Evolutionary conservation across 2,888 invertebrate species (phyloP), one percentile per base, ranked within the genome.

Genomic region (Catonia carolina): DNA sequence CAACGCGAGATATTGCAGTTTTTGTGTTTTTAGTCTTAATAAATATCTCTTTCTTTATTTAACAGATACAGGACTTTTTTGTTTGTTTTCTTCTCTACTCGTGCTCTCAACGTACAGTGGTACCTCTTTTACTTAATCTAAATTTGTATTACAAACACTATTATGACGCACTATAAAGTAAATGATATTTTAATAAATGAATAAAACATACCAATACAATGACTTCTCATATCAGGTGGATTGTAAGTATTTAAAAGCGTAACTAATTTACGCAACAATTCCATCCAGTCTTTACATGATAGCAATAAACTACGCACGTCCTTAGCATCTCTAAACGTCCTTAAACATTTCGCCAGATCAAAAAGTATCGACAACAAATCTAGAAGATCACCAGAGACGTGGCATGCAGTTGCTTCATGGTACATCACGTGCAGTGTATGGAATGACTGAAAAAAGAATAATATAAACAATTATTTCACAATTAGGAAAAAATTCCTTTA

Each of bases 401-500:
- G 89, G 68, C 89, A 90, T 0, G 90, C 90, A 7, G 93, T 91
- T 12, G 93, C 93, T 73, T 95, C 94, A 67, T 93, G 91, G 71
- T 93, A 88, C 84, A 95, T 93, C 64, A 90, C 86, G 77, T 94
- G 93, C 60, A 95, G 77, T 62, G 92, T 91, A 74, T 89, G 88
- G 68, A 94, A 81, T 22, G 92, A 90, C 82, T 93, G 77, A 41
- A 78, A 77, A 52, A 53, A 36, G 62, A 48, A 53, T 39, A n/a
- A n/a, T n/a, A n/a, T 18, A 53, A 53, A 27, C 39, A 17, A 49
- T 36, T n/a, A 31, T n/a, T 18, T 37, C 14, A 49, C 15, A 5
- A n/a, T n/a, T n/a, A n/a, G n/a, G n/a, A n/a, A n/a, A n/a, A n/a
- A n/a, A n/a, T n/a, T n/a, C n/a, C n/a, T n/a, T n/a, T n/a, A n/a